Percentiles rank a stretch among this genome's conserved stretches.
Conservation (phyloP, 2,797 vertebrate genomes). For the Sebastes matsubarae region DNA sequence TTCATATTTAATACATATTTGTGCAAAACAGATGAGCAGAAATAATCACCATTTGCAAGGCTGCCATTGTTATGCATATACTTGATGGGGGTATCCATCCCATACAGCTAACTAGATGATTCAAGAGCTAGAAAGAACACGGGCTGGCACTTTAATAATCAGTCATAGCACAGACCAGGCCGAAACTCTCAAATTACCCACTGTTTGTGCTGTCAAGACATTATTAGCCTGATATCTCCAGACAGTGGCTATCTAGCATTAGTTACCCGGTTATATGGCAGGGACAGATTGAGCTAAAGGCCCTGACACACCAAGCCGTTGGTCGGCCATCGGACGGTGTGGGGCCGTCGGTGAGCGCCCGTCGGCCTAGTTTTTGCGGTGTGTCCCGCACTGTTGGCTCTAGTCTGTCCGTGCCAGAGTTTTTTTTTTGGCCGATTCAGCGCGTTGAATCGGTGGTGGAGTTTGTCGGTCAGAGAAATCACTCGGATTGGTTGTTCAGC, state of each 20-base stretch:
- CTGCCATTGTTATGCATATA: neutral
- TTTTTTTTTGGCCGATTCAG: too few relatives aligned
- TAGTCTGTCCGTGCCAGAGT: too few relatives aligned
- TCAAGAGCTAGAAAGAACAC: neutral
- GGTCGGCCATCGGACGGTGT: too few relatives aligned
- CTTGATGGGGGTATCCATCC: neutral
- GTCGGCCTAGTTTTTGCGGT: too few relatives aligned
- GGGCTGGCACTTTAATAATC: neutral
- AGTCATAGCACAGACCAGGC: neutral
- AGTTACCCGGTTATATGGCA: neutral
- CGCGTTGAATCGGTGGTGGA: fast-evolving
- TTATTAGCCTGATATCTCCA: neutral
- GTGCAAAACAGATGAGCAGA: neutral
- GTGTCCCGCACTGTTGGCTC: too few relatives aligned
- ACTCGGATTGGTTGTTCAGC: too few relatives aligned
- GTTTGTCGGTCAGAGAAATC: too few relatives aligned
- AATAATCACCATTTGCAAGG: neutral
- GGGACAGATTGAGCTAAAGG: too few relatives aligned
- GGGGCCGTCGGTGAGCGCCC: too few relatives aligned
- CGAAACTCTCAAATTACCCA: too few relatives aligned
- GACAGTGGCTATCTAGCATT: neutral
- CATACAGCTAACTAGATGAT: neutral
- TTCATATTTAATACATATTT: neutral
- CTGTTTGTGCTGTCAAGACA: neutral
- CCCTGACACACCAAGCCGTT: too few relatives aligned